A percentile compares a stretch with the other conserved stretches of the same genome.
Conservation (phyloP, 2,797 vertebrate genomes). For the Malurus splendens region DNA sequence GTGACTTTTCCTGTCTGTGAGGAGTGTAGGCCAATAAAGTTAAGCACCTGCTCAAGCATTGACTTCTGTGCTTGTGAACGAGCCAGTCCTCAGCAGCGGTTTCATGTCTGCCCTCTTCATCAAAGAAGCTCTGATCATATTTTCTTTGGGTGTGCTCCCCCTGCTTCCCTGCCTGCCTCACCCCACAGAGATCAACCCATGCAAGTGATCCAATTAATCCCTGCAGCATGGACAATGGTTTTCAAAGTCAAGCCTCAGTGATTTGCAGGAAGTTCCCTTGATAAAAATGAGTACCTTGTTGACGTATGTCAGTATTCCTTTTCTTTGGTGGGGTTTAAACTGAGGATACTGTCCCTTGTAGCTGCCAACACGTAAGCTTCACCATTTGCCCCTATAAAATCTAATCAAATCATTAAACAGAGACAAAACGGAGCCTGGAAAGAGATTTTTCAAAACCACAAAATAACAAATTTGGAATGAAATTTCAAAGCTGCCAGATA, state of each 20-base stretch:
- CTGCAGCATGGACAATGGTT: not conserved
- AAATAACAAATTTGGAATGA: not conserved
- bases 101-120: not conserved
- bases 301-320: accelerated
- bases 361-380: not conserved
- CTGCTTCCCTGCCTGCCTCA: not conserved
- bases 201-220: not conserved
- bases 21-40: not conserved
- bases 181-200: not conserved
- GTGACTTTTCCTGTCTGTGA: not conserved
- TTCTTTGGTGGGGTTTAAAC: not conserved
- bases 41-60: not conserved
- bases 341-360: not conserved
- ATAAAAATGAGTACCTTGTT: not conserved
- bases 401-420: not conserved
- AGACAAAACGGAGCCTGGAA: not conserved
- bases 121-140: not conserved
- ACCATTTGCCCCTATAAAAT: not conserved
- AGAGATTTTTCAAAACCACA: not conserved
- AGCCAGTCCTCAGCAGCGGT: not conserved
- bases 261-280: not conserved
- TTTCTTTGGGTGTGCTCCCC: not conserved
- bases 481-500: not conserved
- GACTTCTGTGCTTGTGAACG: not conserved
- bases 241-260: not conserved